Evolutionary conservation across 1,140 invertebrate genomes (phyloP), one percentile per base, ranked within the genome.

Genomic region (Antheraea mylitta): DNA sequence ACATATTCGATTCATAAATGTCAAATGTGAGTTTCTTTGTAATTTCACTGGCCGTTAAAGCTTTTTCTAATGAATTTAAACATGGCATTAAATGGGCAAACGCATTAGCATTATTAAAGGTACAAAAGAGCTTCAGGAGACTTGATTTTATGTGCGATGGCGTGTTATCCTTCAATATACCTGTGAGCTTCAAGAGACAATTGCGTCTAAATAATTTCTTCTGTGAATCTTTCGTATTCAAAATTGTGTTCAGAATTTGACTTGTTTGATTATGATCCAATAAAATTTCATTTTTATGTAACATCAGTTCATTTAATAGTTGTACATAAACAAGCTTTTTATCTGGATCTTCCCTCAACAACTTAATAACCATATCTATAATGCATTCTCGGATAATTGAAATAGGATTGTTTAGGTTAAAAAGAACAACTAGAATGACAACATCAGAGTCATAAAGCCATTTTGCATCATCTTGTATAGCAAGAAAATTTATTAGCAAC

Each of bases 261-360:
- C 91, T 84, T 6, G 94, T 68, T 69, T 95, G 95, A 65, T 96
- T 93, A 69, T 92, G 81, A 75, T 96, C 96, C 59, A 95, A 77
- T 38, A 91, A 63, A 58, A 96, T 87, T 78, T 96, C 95, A 18
- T 92, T 81, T 37, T 79, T 85, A 18, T 93, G 89, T 9, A 71
- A 71, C 11, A 90, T 45, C 1, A 93, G 37, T 48, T 87, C 79
- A 70, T 82, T 75, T 48, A 87, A 68, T 74, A 88, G 72, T 60
- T 88, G 75, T 37, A 88, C 64, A 66, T 90, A 90, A 30, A 88
- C 71, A 7, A 77, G 19, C 18, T 77, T 85, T 68, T 80, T 85
- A 63, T 87, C 74, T 37, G 78, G 68, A 58, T 82, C 73, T 53
- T 81, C 74, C 60, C 76, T 69, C 6, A 89, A 62, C 30, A 92